Evolutionary conservation across 2,888 invertebrate species (phyloP).

Genomic region (Drosophila algonquin): DNA sequence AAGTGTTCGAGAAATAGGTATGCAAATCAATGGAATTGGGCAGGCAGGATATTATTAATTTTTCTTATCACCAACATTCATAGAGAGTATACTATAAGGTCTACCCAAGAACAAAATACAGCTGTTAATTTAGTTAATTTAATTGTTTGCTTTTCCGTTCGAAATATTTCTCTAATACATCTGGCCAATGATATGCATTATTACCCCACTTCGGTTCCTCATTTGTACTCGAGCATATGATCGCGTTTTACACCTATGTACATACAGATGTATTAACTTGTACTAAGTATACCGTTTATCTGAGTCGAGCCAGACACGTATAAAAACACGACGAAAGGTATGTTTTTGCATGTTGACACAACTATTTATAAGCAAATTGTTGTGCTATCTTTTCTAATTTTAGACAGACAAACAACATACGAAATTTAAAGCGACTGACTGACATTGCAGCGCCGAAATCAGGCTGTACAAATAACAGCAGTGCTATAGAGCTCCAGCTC

Average conservation of each 20-base stretch:
- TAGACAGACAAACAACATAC: slow-evolving; percentile 59
- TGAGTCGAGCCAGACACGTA: slow-evolving; percentile 36
- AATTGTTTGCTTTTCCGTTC: slow-evolving; percentile 28
- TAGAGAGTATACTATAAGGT: not conserved
- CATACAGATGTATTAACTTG: slow-evolving; percentile 5
- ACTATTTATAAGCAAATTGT: slow-evolving; percentile 72
- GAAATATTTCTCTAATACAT: slow-evolving; percentile 21
- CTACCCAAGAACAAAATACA: slow-evolving; percentile 11
- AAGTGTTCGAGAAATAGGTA: slow-evolving; percentile 1
- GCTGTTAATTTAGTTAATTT: slow-evolving; percentile 4
- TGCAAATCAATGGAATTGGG: not conserved
- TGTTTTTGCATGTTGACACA: slow-evolving; percentile 63
- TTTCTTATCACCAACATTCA: not conserved
- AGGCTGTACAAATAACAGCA: slow-evolving; percentile 68
- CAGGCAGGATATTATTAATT: slow-evolving; percentile 3
- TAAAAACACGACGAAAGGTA: slow-evolving; percentile 48
- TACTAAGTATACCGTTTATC: slow-evolving; percentile 13
- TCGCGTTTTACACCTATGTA: not conserved
- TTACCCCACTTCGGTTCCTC: slow-evolving; percentile 1
- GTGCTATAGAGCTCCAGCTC: not conserved
- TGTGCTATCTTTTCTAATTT: slow-evolving; percentile 74
- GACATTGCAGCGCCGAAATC: slow-evolving; percentile 60
- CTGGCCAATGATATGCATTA: slow-evolving; percentile 11
- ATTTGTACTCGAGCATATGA: not conserved
- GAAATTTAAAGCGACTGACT: slow-evolving; percentile 58